Conservation (phyloP, 1,140 invertebrate species). For the Drosophila tani region DNA sequence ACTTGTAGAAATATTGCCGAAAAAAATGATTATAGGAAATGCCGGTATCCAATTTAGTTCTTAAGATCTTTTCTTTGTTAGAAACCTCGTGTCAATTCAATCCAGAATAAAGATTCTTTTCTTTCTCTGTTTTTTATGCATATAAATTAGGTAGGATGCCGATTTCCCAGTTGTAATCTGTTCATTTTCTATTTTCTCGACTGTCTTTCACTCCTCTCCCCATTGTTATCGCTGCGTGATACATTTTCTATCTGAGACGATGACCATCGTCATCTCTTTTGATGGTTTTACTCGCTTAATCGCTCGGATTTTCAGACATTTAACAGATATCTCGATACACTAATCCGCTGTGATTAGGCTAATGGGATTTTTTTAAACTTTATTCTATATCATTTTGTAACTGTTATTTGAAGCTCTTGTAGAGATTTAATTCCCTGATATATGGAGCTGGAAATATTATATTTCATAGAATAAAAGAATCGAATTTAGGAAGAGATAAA, state of each 20-base stretch:
- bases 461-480: neutral
- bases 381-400: neutral
- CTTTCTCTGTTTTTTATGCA: slow-evolving; percentile 30
- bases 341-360: slow-evolving; percentile 17
- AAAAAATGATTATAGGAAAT: neutral
- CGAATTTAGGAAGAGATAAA: no score
- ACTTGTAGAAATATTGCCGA: neutral
- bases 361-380: slow-evolving; percentile 6
- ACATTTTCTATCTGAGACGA: slow-evolving; percentile 16
- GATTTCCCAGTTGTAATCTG: slow-evolving; percentile 50
- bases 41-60: slow-evolving; percentile 3
- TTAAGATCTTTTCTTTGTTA: neutral
- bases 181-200: neutral
- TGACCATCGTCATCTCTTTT: slow-evolving; percentile 28
- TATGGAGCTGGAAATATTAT: neutral
- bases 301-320: slow-evolving; percentile 5
- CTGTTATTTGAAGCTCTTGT: neutral
- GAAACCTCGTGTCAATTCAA: neutral
- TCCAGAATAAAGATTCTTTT: neutral
- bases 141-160: slow-evolving; percentile 55
- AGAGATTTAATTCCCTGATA: neutral
- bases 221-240: neutral
- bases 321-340: neutral
- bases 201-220: neutral
- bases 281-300: slow-evolving; percentile 50